phyloP scores from a whole-genome alignment of 2,888 invertebrate genomes.

The Troides oblongomaculatus region DNA sequence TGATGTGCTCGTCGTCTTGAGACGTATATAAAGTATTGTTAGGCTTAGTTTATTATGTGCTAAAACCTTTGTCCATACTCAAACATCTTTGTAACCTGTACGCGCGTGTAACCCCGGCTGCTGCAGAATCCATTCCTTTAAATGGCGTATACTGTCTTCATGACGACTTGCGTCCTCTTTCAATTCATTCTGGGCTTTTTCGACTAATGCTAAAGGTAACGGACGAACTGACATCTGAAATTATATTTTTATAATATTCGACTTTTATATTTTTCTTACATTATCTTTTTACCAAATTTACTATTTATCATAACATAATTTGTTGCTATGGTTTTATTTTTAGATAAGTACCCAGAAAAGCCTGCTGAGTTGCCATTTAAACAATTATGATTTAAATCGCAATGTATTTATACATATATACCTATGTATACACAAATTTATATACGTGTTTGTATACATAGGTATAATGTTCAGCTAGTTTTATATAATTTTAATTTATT shows the following conservation, averaged over 20 bases:
- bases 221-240: constrained; percentile 41
- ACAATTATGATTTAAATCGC: too few relatives aligned
- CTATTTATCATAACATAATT: too few relatives aligned
- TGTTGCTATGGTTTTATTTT: too few relatives aligned
- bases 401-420: too few relatives aligned
- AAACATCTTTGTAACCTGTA: constrained; percentile 40
- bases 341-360: too few relatives aligned
- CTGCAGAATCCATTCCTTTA: constrained; percentile 75
- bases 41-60: background rate
- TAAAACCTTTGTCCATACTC: background rate
- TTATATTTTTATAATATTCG: background rate
- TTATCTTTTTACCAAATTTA: too few relatives aligned
- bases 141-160: constrained; percentile 60
- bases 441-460: too few relatives aligned
- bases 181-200: constrained; percentile 65
- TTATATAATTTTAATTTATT: background rate
- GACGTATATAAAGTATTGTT: too few relatives aligned
- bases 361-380: too few relatives aligned
- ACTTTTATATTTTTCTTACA: background rate
- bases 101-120: constrained; percentile 72
- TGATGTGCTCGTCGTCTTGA: too few relatives aligned
- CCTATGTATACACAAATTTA: too few relatives aligned
- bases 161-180: constrained; percentile 70
- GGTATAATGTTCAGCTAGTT: background rate
- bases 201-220: constrained; percentile 41